Evolutionary conservation across 2,888 invertebrate genomes (phyloP), one percentile per base, ranked within the genome.

Genomic region (Proisotoma minuta): DNA sequence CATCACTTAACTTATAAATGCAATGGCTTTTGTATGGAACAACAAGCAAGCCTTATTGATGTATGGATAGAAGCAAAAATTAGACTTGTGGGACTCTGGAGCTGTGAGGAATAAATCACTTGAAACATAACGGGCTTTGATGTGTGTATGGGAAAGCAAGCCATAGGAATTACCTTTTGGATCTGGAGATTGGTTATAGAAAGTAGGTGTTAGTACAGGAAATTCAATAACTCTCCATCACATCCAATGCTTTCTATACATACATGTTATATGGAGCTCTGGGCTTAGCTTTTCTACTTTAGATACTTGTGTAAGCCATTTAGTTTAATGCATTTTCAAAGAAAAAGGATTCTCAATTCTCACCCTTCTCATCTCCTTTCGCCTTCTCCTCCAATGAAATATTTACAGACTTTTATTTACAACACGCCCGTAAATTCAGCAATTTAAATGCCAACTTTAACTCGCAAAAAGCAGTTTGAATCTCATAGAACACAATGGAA

Each of bases 221-320:
- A 69, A 67, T 69, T 69, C 69, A 69, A 69, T 69, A 69, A 69
- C 66, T 69, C 67, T 67, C 65, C 61, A 67, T 67, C 64, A 65
- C 54, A 58, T 58, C 50, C 34, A 34, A 34, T 34, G 34, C 34
- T 10, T 10, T 15, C 34, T 10, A 8, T 34, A 8, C 8, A 34
- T 34, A 34, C 34, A 8, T 34, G 8, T 34, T 34, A 34, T 34
- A 34, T 34, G 15, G 8, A 34, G 15, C 34, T 34, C 8, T 34
- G 34, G 8, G 15, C 34, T 8, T 34, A 10, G 8, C 8, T 34
- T 34, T 10, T 15, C 15, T 8, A 34, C 34, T 34, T 34, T 8
- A 10, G 34, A n/a, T n/a, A n/a, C n/a, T n/a, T 34, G 34, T 34
- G 34, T 34, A 34, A 34, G 34, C 34, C 34, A 34, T 34, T 34